phyloP scores from a whole-genome alignment of 2,113 vertebrate genomes.

The Poeciliopsis turrubarensis region DNA sequence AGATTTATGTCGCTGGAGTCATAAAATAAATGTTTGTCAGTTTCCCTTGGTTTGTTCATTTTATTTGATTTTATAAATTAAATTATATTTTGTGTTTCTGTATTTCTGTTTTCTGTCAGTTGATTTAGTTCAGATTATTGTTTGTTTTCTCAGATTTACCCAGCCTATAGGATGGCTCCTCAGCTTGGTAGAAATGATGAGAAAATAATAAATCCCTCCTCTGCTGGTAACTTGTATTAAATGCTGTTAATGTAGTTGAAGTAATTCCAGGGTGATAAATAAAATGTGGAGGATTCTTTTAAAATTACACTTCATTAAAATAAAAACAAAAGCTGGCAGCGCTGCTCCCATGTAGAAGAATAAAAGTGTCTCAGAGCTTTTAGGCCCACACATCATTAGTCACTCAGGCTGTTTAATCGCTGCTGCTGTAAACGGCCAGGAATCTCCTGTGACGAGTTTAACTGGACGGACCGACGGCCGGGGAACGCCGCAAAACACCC shows the following conservation, averaged over 20 bases:
- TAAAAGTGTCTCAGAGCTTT: background rate
- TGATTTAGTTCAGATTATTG: background rate
- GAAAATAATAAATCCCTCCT: background rate
- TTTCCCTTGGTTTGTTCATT: no score
- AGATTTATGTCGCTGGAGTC: no score
- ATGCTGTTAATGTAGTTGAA: background rate
- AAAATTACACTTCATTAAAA: background rate
- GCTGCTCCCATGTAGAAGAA: background rate
- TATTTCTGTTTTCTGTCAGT: no score
- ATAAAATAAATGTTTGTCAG: no score
- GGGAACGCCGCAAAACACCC: slow-evolving; percentile 25
- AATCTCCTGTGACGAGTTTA: background rate
- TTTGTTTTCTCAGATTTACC: background rate
- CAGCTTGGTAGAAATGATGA: background rate
- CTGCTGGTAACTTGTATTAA: background rate
- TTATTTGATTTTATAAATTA: no score
- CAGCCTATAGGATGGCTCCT: no score
- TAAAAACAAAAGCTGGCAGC: background rate
- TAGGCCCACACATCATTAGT: background rate
- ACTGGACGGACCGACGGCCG: slow-evolving; percentile 15
- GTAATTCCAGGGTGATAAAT: background rate
- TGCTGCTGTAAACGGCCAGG: background rate
- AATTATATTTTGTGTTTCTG: no score
- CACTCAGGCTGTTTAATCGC: background rate
- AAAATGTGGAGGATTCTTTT: background rate